These are phyloP conservation scores for Teleiodes luculella DNA, from an alignment of 2,888 invertebrate genomes.

Conservation along the genomic window DNA sequence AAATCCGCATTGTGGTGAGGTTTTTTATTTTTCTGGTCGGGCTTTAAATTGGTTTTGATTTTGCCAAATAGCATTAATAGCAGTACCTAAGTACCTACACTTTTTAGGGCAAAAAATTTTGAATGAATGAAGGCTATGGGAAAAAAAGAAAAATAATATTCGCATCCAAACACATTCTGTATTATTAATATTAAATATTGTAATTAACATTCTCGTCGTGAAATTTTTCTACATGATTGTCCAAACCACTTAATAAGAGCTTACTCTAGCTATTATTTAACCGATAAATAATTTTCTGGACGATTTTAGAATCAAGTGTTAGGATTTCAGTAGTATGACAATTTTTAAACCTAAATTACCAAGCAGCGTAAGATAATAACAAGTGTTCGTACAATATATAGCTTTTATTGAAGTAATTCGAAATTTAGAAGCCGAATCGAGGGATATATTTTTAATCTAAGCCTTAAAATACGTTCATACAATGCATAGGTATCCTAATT, in stretches of 20 bases:
- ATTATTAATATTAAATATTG: slow-evolving; percentile 57
- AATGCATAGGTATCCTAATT: slow-evolving; percentile 33
- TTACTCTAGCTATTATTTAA: slow-evolving; percentile 53
- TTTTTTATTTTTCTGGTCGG: too few relatives aligned
- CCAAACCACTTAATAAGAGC: slow-evolving; percentile 59
- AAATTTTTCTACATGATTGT: slow-evolving; percentile 63
- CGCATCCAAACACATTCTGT: slow-evolving; percentile 69
- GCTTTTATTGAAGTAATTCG: slow-evolving; percentile 23
- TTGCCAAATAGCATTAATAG: too few relatives aligned
- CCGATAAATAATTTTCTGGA: slow-evolving; percentile 54
- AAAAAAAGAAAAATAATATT: slow-evolving; percentile 29
- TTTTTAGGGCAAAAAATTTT: background rate
- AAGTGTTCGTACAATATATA: slow-evolving; percentile 24
- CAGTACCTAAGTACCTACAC: too few relatives aligned
- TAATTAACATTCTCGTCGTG: slow-evolving; percentile 62
- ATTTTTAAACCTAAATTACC: slow-evolving; percentile 21
- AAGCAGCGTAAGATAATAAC: slow-evolving; percentile 25
- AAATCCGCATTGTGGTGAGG: too few relatives aligned
- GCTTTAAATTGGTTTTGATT: too few relatives aligned
- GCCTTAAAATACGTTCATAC: slow-evolving; percentile 45
- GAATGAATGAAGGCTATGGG: slow-evolving; percentile 3
- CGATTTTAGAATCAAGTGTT: slow-evolving; percentile 46
- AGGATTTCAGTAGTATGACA: slow-evolving; percentile 14
- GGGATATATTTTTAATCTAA: slow-evolving; percentile 32
- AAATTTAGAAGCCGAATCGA: slow-evolving; percentile 49